Percentiles rank a stretch among this genome's conserved stretches.
phyloP scores from a whole-genome alignment of 2,797 vertebrate species.

The Hylomyscus alleni region DNA sequence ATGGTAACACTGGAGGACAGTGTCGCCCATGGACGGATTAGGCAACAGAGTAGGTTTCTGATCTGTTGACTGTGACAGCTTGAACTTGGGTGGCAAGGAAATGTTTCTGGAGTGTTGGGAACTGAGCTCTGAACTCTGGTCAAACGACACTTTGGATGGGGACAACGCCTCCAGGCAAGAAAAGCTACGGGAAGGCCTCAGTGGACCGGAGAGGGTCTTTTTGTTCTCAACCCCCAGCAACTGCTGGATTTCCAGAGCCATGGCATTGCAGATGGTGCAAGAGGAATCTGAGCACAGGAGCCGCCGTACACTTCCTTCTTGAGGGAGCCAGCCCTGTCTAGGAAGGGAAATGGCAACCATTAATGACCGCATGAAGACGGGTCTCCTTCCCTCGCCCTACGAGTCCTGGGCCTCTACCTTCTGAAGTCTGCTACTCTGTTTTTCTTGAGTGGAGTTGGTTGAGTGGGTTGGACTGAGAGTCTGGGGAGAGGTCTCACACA shows the following conservation, averaged over 20 bases:
- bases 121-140: background rate
- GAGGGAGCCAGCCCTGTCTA: conserved; percentile 73
- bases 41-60: conserved; percentile 31
- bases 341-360: conserved; percentile 23
- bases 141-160: background rate
- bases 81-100: background rate
- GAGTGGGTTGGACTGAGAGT: background rate
- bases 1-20: background rate
- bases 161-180: conserved; percentile 32
- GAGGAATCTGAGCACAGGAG: conserved; percentile 75
- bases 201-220: background rate
- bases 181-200: background rate
- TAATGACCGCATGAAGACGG: background rate
- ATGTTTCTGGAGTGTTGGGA: conserved; percentile 6
- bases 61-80: background rate
- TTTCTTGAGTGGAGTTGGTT: background rate
- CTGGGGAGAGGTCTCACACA: background rate
- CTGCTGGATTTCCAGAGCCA: conserved; percentile 72
- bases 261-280: conserved; percentile 69
- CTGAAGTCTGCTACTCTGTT: background rate
- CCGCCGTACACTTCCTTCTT: conserved; percentile 63
- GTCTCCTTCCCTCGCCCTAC: background rate
- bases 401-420: background rate
- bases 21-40: background rate
- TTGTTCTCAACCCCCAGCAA: conserved; percentile 26